phyloP scores from a whole-genome alignment of 2,113 vertebrate genomes.

The Saguinus midas region DNA sequence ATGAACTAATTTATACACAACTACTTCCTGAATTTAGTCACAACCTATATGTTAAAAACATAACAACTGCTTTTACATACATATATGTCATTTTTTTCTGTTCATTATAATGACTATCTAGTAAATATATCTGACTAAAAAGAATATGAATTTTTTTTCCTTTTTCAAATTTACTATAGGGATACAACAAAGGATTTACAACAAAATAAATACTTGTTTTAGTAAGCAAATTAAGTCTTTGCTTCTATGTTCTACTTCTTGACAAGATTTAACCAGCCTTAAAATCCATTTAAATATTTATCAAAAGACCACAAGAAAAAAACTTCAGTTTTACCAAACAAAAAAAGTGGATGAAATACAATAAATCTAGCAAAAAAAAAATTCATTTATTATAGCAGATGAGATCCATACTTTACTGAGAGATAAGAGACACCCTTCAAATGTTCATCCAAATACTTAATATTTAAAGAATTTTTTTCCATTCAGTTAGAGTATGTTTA shows the following conservation, averaged over 20 bases:
- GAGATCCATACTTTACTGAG: background rate
- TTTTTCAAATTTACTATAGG: constrained; percentile 58
- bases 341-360: background rate
- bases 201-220: constrained; percentile 57
- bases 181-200: constrained; percentile 26
- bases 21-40: constrained; percentile 12
- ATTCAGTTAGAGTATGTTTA: background rate
- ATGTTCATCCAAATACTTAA: background rate
- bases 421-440: background rate
- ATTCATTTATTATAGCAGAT: background rate
- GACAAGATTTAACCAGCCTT: background rate
- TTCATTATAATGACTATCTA: background rate
- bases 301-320: background rate
- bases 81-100: background rate
- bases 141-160: background rate
- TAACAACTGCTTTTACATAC: background rate
- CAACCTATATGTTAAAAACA: background rate
- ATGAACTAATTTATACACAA: constrained; percentile 8
- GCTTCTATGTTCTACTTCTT: background rate
- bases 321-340: constrained; percentile 30
- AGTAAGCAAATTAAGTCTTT: constrained; percentile 52
- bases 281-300: background rate
- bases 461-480: background rate
- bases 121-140: background rate
- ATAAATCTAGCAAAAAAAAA: background rate